Evolutionary conservation across 2,888 invertebrate species (phyloP).

Genomic region (Thymelicus lineola): DNA sequence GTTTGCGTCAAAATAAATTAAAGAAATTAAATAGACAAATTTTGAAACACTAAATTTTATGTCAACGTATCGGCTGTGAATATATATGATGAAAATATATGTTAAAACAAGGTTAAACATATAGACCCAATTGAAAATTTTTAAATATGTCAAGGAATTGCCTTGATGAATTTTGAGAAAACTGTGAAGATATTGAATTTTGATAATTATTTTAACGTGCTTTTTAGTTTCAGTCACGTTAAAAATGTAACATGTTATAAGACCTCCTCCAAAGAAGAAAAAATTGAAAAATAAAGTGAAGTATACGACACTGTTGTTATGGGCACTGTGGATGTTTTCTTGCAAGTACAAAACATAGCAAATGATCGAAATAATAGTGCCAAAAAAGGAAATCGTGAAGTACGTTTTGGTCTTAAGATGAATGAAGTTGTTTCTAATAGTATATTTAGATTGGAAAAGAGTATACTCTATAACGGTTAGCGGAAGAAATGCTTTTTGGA

Average conservation of each 20-base stretch:
- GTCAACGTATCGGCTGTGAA: not conserved
- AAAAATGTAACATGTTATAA: conserved; percentile 5
- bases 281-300: conserved; percentile 5
- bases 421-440: conserved; percentile 27
- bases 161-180: conserved; percentile 14
- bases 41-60: not conserved
- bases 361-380: conserved; percentile 1
- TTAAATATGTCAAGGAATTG: not conserved
- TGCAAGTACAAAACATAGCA: not conserved
- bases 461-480: conserved; percentile 8
- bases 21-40: conserved; percentile 12
- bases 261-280: not conserved
- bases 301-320: conserved; percentile 4
- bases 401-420: conserved; percentile 22
- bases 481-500: conserved; percentile 17
- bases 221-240: conserved; percentile 10
- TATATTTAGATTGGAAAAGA: conserved; percentile 23
- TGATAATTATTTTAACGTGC: conserved; percentile 17
- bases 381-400: conserved; percentile 17
- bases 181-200: conserved; percentile 18
- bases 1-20: conserved; percentile 32
- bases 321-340: not conserved
- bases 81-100: not conserved
- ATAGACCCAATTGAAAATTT: conserved; percentile 6
- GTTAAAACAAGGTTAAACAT: not conserved